Evolutionary conservation across 2,797 vertebrate genomes (phyloP).

Genomic region (Tragelaphus oryx): DNA sequence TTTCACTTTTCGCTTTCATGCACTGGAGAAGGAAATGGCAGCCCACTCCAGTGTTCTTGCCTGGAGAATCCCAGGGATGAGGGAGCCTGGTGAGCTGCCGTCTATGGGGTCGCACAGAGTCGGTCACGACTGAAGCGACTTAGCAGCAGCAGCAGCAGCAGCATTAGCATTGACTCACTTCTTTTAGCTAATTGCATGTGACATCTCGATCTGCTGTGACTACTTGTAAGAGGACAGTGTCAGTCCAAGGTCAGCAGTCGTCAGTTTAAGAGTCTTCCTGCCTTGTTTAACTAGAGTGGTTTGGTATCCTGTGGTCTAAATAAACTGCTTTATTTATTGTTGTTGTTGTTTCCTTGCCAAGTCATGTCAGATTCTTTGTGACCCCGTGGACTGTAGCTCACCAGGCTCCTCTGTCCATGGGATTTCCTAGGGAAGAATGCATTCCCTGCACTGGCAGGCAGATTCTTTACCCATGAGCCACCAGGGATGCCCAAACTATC

Average conservation of each 20-base stretch:
- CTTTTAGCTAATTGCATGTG: not conserved
- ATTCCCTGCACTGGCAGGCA: not conserved
- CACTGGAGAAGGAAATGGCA: too few relatives aligned
- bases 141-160: too few relatives aligned
- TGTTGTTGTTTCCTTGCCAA: not conserved
- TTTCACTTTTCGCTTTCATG: too few relatives aligned
- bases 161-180: not conserved
- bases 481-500: not conserved
- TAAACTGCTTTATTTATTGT: not conserved
- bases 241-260: not conserved
- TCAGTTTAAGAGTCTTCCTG: not conserved
- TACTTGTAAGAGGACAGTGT: not conserved
- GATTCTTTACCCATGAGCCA: not conserved
- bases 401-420: not conserved
- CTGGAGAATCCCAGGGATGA: too few relatives aligned
- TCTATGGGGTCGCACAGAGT: too few relatives aligned
- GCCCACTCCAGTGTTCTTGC: too few relatives aligned
- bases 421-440: not conserved
- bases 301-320: not conserved
- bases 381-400: not conserved
- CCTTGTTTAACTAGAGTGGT: not conserved
- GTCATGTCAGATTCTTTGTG: not conserved
- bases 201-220: not conserved
- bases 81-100: too few relatives aligned
- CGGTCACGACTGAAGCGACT: too few relatives aligned